Evolutionary conservation across 2,113 vertebrate species (phyloP), one percentile per base, ranked within the genome.

Genomic region (Prietella phreatophila): DNA sequence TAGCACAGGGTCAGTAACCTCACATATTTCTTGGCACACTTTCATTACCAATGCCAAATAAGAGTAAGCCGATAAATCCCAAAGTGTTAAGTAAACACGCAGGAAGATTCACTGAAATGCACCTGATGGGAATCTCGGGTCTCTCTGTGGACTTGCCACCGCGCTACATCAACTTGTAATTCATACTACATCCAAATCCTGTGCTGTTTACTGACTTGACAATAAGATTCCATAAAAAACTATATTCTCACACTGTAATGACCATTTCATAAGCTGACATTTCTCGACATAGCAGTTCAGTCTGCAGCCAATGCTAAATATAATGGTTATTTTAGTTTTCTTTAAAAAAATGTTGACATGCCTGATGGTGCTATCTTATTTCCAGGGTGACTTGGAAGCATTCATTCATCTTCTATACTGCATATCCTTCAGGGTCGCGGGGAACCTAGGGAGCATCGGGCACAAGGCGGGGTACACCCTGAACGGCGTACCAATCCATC

Each of bases 51-150:
- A 14, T 6, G n/a, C 65, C 17, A 33, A 61, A 42, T 56, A 36
- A 47, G 56, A 50, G 36, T 42, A 15, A 4, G 8, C 30, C 15
- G 0, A 85, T 71, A 83, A 86, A 39, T 17, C 36, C 61, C 27
- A 61, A 14, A n/a, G 36, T 22, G 27, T 81, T 84, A 84, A 90
- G 86, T 86, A 88, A 86, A 88, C 71, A 71, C 50, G 10, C 71
- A 55, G 7, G 27, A 69, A 0, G 19, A 58, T 25, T 67, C 65
- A 55, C 4, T 22, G 56, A 63, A 20, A 61, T 39, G 55, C 39
- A 47, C 71, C 84, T 47, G 90, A 92, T 90, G 87, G 91, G 88
- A 91, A 89, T 89, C 87, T 76, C 87, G 87, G 91, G 88, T 90
- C 89, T 89, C 87, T 76, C 87, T 88, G 80, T 88, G 85, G 85